Base-by-base conservation (phyloP, 2,888 invertebrate species). In the Phengaris alcon region DNA sequence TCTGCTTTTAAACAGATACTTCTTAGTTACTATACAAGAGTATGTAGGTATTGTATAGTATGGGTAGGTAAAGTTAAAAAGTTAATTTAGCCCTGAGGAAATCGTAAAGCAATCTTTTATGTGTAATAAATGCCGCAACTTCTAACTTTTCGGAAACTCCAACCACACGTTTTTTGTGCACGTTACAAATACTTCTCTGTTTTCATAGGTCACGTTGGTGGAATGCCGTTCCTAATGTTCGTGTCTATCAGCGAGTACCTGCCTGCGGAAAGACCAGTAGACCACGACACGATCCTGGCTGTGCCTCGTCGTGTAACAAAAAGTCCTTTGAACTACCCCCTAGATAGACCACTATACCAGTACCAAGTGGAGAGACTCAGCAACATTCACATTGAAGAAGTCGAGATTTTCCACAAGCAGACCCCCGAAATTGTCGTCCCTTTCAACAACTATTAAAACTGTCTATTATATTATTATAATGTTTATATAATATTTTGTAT, bases 211-310 rank as follows among this genome's bases (percentile, higher is more conserved):
- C 88, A 84, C 79, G 82, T 86, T 57, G 84, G 83, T 35, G 96
- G 96, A 78, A 94, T 95, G 91, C 94, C 94, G 51, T 95, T 94
- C 85, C 93, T 95, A 79, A 84, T 96, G 75, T 88, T 95, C 86
- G 95, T 95, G 74, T 93, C 95, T 83, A 94, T 96, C 77, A 90
- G 94, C 74, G 94, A 95, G 77, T 93, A 87, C 84, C 51, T 57
- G 5, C 68, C 55, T 52, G 86, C 83, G 73, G 64, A 74, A 3
- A 88, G 88, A 15, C 90, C 93, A 13, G 86, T 88, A 52, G 86
- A 44, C 12, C 12, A 64, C 35, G 35, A 64, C 6, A 64, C 64
- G 6, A 64, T 64, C 3, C 64, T 64, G 64, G 64, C 64, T 64
- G 94, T 48, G 81, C 70, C 52, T 22, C 64, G 72, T 93, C 55